Conservation (phyloP, 1,140 invertebrate genomes). For the Eupeodes corollae region DNA sequence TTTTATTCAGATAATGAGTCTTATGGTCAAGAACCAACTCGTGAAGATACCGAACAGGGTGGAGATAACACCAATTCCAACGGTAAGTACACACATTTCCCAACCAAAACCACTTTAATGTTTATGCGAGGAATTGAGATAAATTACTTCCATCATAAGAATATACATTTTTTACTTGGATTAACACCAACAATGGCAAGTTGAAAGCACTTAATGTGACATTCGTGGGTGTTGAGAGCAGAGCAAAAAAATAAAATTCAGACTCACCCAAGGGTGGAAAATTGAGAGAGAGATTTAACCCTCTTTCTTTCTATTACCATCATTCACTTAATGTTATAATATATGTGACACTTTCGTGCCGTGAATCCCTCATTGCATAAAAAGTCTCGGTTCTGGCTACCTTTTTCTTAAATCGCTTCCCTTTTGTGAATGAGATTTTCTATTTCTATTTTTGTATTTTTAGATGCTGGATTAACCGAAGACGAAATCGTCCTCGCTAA, state of each 20-base stretch:
- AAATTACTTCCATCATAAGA: background rate
- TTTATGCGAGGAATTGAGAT: background rate
- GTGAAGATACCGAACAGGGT: background rate
- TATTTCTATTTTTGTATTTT: slow-evolving; percentile 1
- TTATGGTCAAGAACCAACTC: slow-evolving; percentile 15
- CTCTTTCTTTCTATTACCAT: too few relatives aligned
- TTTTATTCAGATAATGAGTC: slow-evolving; percentile 33
- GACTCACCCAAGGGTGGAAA: too few relatives aligned
- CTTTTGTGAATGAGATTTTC: background rate
- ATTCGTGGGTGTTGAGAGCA: background rate
- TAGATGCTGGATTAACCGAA: slow-evolving; percentile 72
- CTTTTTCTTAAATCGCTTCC: background rate
- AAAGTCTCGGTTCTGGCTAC: too few relatives aligned
- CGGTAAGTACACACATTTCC: background rate
- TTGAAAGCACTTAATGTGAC: too few relatives aligned
- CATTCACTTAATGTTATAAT: too few relatives aligned
- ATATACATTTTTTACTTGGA: background rate
- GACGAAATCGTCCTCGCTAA: slow-evolving; percentile 79
- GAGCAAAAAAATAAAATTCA: background rate
- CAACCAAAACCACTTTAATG: background rate
- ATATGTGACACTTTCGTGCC: too few relatives aligned
- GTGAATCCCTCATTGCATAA: too few relatives aligned
- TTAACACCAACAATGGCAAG: background rate
- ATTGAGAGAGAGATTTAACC: too few relatives aligned
- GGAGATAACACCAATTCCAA: slow-evolving; percentile 2